Evolutionary conservation across 2,113 vertebrate genomes (phyloP).

Genomic region (Willisornis vidua): DNA sequence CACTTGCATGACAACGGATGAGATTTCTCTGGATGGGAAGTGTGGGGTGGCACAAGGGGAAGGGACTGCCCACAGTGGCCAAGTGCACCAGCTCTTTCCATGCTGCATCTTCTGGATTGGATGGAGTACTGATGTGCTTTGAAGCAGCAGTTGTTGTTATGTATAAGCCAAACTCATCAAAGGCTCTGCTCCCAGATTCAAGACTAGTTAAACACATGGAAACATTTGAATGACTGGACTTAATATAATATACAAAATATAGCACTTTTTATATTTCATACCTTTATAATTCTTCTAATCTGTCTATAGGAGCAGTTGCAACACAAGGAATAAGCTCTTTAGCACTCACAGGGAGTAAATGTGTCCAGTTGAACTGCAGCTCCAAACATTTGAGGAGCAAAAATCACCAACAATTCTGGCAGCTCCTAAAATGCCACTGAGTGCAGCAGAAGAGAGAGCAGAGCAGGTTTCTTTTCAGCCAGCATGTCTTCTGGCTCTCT

Average conservation of each 20-base stretch:
- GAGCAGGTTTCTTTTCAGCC: constrained; percentile 15
- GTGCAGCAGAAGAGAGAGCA: not conserved
- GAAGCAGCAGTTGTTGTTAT: not conserved
- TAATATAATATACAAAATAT: not conserved
- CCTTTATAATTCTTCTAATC: not conserved
- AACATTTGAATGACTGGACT: not conserved
- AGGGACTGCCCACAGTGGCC: not conserved
- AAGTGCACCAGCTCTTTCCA: not conserved
- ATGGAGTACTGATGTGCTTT: not conserved
- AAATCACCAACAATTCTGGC: not conserved
- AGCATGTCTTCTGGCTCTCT: constrained; percentile 18
- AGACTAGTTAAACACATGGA: not conserved
- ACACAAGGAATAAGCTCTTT: not conserved
- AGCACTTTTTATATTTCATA: not conserved
- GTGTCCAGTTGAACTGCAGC: not conserved
- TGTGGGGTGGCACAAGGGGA: not conserved
- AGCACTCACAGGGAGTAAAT: rapidly evolving
- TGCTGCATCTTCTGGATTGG: not conserved
- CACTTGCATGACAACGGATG: rapidly evolving
- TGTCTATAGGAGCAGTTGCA: not conserved
- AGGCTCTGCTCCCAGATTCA: not conserved
- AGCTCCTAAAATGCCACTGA: not conserved
- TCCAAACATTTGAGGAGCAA: not conserved
- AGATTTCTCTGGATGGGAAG: not conserved
- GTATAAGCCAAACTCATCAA: not conserved